Conservation (phyloP, 2,113 vertebrate species). For the Ciconia boyciana region DNA sequence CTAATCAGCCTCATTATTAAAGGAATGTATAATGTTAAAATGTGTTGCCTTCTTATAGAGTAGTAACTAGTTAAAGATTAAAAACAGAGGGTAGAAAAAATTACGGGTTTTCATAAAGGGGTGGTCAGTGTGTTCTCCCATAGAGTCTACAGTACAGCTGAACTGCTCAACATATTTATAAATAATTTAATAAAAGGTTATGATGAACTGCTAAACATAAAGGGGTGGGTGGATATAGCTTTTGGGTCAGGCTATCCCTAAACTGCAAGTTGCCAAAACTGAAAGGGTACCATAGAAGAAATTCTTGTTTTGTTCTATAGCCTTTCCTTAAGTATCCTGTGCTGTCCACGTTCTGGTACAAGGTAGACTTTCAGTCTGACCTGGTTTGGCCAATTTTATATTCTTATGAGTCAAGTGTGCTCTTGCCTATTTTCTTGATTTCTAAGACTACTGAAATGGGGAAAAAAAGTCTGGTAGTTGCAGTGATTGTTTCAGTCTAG, state of each 20-base stretch:
- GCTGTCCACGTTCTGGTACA: background rate
- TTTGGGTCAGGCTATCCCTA: background rate
- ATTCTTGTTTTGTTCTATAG: background rate
- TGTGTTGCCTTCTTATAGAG: background rate
- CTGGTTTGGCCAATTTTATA: background rate
- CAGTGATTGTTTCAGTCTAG: background rate
- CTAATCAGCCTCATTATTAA: background rate
- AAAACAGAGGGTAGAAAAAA: background rate
- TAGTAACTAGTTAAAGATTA: background rate
- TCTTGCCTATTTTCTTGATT: background rate
- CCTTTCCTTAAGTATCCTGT: background rate
- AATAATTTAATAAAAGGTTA: background rate
- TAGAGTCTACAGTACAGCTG: background rate
- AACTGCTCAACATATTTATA: background rate
- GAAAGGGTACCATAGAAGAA: background rate
- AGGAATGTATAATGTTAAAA: background rate
- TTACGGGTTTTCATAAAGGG: background rate
- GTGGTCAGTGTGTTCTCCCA: background rate
- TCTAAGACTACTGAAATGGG: background rate
- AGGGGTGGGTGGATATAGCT: background rate
- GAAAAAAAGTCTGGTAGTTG: background rate
- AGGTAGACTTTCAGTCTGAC: background rate
- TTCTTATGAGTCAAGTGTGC: background rate
- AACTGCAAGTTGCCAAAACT: background rate
- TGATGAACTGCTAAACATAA: background rate